Percentiles rank a stretch among this genome's conserved stretches.
phyloP scores from a whole-genome alignment of 2,113 vertebrate species.

The Fulmarus glacialis region DNA sequence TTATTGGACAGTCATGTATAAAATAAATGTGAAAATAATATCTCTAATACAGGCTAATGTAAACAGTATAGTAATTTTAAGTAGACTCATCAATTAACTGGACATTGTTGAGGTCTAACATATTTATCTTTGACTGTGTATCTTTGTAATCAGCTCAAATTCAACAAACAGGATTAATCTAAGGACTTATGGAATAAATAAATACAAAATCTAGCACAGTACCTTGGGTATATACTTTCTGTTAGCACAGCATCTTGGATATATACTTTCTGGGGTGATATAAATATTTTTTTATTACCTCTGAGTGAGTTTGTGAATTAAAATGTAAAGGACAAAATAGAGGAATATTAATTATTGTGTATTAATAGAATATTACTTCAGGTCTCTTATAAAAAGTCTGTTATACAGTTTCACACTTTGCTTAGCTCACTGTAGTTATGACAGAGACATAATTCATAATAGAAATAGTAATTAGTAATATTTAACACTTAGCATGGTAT shows the following conservation, averaged over 20 bases:
- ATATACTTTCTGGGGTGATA: not conserved
- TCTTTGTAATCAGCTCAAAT: not conserved
- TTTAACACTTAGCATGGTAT: not conserved
- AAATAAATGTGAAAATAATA: not conserved
- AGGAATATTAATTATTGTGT: not conserved
- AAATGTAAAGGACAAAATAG: not conserved
- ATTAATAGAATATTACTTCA: not conserved
- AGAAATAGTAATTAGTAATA: not conserved
- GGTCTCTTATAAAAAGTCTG: not conserved
- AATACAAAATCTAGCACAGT: not conserved
- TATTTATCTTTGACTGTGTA: not conserved
- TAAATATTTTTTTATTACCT: not conserved
- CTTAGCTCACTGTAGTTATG: not conserved
- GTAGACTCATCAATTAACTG: not conserved
- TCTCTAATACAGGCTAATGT: not conserved
- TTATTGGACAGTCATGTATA: not conserved
- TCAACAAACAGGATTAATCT: not conserved
- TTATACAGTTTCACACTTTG: not conserved
- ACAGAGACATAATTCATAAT: not conserved
- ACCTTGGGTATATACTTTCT: not conserved
- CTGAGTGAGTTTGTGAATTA: not conserved
- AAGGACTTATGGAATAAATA: not conserved
- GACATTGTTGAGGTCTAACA: not conserved
- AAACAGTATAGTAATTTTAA: not conserved
- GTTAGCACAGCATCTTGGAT: not conserved